phyloP scores from a whole-genome alignment of 2,113 vertebrate species.

The Equus przewalskii region DNA sequence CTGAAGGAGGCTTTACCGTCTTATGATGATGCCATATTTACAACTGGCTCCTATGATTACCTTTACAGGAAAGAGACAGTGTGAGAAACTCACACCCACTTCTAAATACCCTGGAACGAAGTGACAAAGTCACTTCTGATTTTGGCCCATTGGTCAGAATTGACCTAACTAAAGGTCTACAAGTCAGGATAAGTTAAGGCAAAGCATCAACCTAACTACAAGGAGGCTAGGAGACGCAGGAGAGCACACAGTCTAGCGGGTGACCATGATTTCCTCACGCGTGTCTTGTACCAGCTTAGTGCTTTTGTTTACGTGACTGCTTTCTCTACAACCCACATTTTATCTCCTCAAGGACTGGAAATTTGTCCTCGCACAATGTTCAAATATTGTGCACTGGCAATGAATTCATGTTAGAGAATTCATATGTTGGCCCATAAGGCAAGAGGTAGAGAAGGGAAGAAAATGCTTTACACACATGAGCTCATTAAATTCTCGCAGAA shows the following conservation, averaged over 20 bases:
- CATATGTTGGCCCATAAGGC: not conserved
- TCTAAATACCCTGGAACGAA: not conserved
- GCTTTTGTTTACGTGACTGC: not conserved
- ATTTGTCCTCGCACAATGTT: not conserved
- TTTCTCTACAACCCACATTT: not conserved
- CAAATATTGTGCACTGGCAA: not conserved
- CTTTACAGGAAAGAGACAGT: not conserved
- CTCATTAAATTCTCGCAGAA: not conserved
- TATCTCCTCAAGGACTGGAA: not conserved
- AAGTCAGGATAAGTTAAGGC: not conserved
- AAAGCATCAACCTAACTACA: not conserved
- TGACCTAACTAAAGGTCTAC: not conserved
- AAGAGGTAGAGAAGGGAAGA: not conserved
- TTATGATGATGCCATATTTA: not conserved
- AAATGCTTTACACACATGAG: not conserved
- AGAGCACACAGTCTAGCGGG: accelerated
- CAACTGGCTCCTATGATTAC: not conserved
- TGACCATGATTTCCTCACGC: too few species aligned
- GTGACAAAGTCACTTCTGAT: not conserved
- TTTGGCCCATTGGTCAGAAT: not conserved
- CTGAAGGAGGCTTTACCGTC: not conserved
- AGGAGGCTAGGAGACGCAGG: not conserved
- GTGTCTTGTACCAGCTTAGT: not conserved
- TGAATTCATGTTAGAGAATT: not conserved
- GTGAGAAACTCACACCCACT: not conserved